These are phyloP conservation scores for Leuciscus waleckii DNA, from an alignment of 2,797 vertebrate species.

Conservation along the genomic window DNA sequence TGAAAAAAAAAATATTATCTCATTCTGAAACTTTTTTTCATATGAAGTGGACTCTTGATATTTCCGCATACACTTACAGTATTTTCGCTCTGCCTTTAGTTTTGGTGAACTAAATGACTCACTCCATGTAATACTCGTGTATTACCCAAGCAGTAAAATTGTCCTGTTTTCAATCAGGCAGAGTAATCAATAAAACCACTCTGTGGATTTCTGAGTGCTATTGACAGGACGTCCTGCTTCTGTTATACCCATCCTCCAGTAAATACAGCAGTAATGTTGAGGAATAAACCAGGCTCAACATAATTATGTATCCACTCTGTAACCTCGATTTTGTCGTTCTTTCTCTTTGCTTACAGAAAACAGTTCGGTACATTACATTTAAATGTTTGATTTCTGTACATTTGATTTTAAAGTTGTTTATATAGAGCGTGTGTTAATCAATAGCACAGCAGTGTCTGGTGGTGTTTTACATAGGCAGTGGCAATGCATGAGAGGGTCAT, in stretches of 20 bases:
- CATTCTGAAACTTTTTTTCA: neutral
- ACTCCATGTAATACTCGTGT: neutral
- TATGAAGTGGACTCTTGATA: neutral
- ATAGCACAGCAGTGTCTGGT: conserved; percentile 32
- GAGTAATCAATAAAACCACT: conserved; percentile 56
- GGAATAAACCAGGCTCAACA: neutral
- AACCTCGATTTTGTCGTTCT: neutral
- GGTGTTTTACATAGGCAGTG: conserved; percentile 42
- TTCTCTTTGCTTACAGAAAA: neutral
- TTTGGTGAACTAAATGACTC: neutral
- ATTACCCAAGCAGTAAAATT: conserved; percentile 44
- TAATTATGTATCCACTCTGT: neutral
- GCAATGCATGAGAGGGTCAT: conserved; percentile 54
- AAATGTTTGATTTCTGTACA: neutral
- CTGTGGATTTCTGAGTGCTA: conserved; percentile 34
- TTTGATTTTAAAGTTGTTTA: conserved; percentile 6
- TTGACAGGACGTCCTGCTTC: conserved; percentile 30
- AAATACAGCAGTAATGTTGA: conserved; percentile 49
- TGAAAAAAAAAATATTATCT: neutral
- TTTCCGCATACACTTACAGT: neutral
- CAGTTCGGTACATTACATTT: conserved; percentile 1
- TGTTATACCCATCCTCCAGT: conserved; percentile 33
- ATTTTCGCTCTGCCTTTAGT: neutral
- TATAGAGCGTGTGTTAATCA: neutral
- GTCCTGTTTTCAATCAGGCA: conserved; percentile 50